These are phyloP conservation scores for Percopsis omiscomaycus DNA, from an alignment of 2,797 vertebrate genomes.

Conservation along the genomic window DNA sequence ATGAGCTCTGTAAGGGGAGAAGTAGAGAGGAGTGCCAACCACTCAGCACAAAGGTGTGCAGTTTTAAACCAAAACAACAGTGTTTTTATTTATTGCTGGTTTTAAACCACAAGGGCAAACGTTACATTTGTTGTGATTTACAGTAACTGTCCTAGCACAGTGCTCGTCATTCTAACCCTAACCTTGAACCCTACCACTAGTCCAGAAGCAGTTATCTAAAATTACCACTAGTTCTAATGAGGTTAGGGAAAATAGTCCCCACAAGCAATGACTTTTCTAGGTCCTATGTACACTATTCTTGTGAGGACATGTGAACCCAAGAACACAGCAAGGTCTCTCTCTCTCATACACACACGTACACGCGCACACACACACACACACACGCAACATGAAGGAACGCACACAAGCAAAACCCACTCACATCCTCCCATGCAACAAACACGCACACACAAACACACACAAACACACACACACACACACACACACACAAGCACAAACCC, in stretches of 20 bases:
- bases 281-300: background rate
- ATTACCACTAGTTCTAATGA: background rate
- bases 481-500: slow-evolving; percentile 30
- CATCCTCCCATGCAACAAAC: background rate
- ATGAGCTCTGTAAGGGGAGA: too few species aligned
- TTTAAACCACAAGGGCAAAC: too few species aligned
- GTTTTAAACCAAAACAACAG: too few species aligned
- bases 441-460: background rate
- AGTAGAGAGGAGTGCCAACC: too few species aligned
- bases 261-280: background rate
- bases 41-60: too few species aligned
- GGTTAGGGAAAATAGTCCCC: background rate
- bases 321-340: slow-evolving; percentile 1
- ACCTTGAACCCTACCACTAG: background rate
- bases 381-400: background rate
- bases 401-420: background rate
- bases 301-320: background rate
- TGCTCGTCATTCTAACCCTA: background rate
- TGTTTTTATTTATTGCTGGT: too few species aligned
- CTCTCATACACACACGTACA: background rate
- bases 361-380: slow-evolving; percentile 4
- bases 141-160: too few species aligned
- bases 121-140: too few species aligned
- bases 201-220: too few species aligned
- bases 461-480: background rate